Evolutionary conservation across 1,140 invertebrate genomes (phyloP), one percentile per base, ranked within the genome.

Genomic region (Drosophila willistoni): DNA sequence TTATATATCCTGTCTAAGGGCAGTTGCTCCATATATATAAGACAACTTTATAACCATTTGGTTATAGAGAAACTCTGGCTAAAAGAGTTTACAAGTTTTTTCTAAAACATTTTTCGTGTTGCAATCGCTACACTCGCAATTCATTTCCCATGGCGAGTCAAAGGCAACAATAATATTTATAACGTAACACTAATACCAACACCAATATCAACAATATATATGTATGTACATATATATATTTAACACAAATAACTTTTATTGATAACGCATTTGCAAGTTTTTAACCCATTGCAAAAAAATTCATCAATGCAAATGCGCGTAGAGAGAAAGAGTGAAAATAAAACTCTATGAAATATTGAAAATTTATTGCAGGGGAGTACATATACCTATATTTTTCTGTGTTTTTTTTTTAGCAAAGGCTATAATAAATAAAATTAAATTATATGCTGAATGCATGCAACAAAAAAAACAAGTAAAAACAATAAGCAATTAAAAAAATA

Each of bases 391-490:
- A 29, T 56, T 36, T 57, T 66, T 59, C 68, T 77, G 59, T 68
- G 41, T 44, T 4, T 68, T 51, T 68, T 51, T 65, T 65, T 64
- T 70, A 51, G 44, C 17, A 10, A 64, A 69, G 55, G 64, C 25
- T 55, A 76, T 64, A 87, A 87, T 87, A 86, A 86, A 86, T 86
- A 86, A 87, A 86, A 87, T 86, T 86, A 86, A 86, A 86, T 87
- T 86, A 79, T 82, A 82, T 86, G 71, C 71, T 41, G 63, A 81
- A 79, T 79, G 68, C 41, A 71, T 68, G 19, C 19, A 51, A 10
- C 10, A 36, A 36, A 36, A 36, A 36, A 36, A 36, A 47, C 3
- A 19, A 22, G 10, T 73, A 86, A 77, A 82, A 86, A 82, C 75
- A 39, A 66, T 66, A 57, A 82, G 64, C 79, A 79, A 87, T 85